Evolutionary conservation across 2,888 invertebrate genomes (phyloP).

Genomic region (Synanthedon vespiformis): DNA sequence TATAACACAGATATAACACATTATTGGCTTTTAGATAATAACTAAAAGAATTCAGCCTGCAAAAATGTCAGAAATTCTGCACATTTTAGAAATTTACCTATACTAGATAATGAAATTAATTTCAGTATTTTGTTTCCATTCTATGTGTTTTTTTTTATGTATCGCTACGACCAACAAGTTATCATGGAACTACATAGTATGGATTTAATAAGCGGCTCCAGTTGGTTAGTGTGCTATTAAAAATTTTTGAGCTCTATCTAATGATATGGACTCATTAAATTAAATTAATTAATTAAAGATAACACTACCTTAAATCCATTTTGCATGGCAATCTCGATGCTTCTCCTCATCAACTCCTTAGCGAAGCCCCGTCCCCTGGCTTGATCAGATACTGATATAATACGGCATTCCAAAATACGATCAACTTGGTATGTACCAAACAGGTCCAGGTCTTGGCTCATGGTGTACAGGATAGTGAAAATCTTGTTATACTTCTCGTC

Average conservation of each 20-base stretch:
- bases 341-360: conserved; percentile 75
- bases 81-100: too few species aligned
- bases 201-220: too few species aligned
- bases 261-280: conserved; percentile 66
- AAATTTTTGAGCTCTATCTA: background rate
- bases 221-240: too few species aligned
- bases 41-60: too few species aligned
- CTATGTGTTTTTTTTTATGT: too few species aligned
- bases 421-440: conserved; percentile 75
- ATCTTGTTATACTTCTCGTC: conserved; percentile 83
- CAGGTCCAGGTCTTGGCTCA: conserved; percentile 77
- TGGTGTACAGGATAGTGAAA: conserved; percentile 79
- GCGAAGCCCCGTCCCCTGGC: conserved; percentile 83
- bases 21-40: too few species aligned
- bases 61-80: too few species aligned
- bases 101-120: too few species aligned
- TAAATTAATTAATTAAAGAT: conserved; percentile 14
- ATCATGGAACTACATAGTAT: too few species aligned
- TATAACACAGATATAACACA: too few species aligned
- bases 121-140: too few species aligned
- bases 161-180: too few species aligned
- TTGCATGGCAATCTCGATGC: conserved; percentile 75
- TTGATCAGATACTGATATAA: conserved; percentile 79
- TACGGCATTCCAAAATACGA: conserved; percentile 82
- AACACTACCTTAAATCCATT: conserved; percentile 75